phyloP scores from a whole-genome alignment of 1,140 invertebrate genomes.

The Drosophila subobscura region DNA sequence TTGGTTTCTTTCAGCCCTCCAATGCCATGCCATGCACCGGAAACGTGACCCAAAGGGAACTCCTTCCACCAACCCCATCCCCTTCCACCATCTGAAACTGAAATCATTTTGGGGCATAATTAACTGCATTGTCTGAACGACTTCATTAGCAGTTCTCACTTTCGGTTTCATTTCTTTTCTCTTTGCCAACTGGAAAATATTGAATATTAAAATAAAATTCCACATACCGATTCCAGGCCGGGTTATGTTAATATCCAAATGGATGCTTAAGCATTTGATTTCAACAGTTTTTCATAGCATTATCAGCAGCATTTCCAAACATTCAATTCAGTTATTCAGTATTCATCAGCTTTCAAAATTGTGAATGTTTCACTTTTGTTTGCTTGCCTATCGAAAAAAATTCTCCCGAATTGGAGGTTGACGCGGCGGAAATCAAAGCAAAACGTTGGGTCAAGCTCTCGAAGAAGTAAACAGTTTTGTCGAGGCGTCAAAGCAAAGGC shows the following conservation, averaged over 20 bases:
- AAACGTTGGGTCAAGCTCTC: conserved; percentile 45
- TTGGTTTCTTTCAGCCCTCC: conserved; percentile 23
- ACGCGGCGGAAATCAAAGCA: conserved; percentile 56
- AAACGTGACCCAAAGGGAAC: conserved; percentile 50
- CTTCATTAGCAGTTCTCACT: conserved; percentile 29
- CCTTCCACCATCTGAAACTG: conserved; percentile 3
- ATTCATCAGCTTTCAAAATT: too few species aligned
- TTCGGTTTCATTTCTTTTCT: conserved; percentile 8
- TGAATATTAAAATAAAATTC: conserved; percentile 37
- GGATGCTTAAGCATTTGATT: conserved; percentile 12
- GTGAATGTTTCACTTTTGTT: conserved; percentile 30
- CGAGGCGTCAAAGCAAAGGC: conserved; percentile 52
- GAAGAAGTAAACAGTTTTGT: conserved; percentile 58
- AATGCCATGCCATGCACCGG: conserved; percentile 31
- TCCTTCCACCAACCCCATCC: conserved; percentile 1
- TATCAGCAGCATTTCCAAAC: too few species aligned
- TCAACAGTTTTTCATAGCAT: neutral
- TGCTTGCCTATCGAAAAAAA: conserved; percentile 15
- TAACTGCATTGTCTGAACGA: conserved; percentile 53
- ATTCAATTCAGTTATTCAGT: too few species aligned
- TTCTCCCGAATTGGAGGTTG: conserved; percentile 5
- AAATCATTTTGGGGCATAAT: conserved; percentile 44
- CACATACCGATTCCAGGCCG: neutral
- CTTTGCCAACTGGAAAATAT: conserved; percentile 35
- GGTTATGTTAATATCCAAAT: conserved; percentile 49